Evolutionary conservation across 2,888 invertebrate species (phyloP), one percentile per base, ranked within the genome.

Genomic region (Azorinus chamasolen): DNA sequence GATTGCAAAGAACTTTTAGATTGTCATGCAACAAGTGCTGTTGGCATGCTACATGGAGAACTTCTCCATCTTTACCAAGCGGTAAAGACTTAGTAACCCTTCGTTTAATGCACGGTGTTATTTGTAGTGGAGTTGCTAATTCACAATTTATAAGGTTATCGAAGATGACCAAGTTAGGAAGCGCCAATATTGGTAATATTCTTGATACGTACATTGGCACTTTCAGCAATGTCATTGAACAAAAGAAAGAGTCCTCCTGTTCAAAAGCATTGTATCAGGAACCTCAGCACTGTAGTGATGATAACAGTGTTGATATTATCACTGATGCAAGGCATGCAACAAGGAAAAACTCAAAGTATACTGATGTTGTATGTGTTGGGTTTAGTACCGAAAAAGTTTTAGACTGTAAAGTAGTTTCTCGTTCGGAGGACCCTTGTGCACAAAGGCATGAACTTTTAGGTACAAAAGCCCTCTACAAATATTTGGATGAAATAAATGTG

Each of bases 401-500:
- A 1, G 46, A 59, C 16, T 18, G 41, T 14, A 58, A 43, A 32
- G 27, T 39, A 20, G 48, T 78, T 14, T 43, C 59, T 14, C 53
- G 62, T 32, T 10, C 22, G 5, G 66, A 72, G 53, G 68, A 62
- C 39, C 57, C 62, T 10, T 5, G 18, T 5, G 41, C 22, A 1
- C 77, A 72, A 51, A 32, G 68, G 22, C 77, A 77, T 54, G 72
- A 72, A 25, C 50, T 76, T 10, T 22, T 62, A 5, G 71, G 63
- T 5, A 57, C 53, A 6, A 62, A 71, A 53, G 46, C 57, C 14
- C 25, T 71, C n/a, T 76, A 76, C 32, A 18, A 77, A 25, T 32
- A 69, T 18, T 69, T 69, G 54, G 72, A 77, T 18, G 55, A 22
- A 2, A 24, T 43, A 16, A 39, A 59, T 20, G 37, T 63, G 6